Percentiles rank a stretch among this genome's conserved stretches.
phyloP scores from a whole-genome alignment of 2,113 vertebrate genomes.

The Oncorhynchus nerka region DNA sequence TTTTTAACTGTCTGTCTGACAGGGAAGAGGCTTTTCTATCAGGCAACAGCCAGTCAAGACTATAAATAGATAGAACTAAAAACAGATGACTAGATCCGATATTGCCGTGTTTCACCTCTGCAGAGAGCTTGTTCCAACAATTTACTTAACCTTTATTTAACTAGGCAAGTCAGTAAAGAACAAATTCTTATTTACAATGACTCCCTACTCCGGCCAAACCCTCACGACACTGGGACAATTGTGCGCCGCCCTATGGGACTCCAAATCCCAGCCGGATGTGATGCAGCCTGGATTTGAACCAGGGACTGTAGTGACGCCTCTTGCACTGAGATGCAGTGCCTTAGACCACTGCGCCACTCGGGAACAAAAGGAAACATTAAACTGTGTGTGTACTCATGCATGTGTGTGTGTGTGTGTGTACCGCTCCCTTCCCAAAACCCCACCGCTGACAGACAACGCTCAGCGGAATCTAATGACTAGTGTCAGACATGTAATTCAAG shows the following conservation, averaged over 20 bases:
- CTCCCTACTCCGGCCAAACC: no score
- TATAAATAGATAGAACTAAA: neutral
- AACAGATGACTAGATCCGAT: neutral
- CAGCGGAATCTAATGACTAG: slow-evolving; percentile 36
- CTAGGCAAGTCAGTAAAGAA: no score
- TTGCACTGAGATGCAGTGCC: no score
- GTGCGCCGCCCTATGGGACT: no score
- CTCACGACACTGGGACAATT: no score
- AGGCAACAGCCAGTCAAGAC: neutral
- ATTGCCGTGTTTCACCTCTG: neutral
- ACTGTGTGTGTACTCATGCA: neutral
- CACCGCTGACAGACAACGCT: neutral
- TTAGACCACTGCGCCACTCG: no score
- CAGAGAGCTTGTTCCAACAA: neutral
- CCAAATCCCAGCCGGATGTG: no score
- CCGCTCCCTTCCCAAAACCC: neutral
- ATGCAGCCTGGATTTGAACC: no score
- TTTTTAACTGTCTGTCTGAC: neutral
- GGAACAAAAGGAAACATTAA: neutral
- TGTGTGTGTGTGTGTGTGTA: neutral
- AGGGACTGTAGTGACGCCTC: no score
- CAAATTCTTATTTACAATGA: no score
- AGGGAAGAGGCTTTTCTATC: neutral
- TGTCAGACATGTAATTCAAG: slow-evolving; percentile 40
- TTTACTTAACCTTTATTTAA: no score